Evolutionary conservation across 2,113 vertebrate species (phyloP), one percentile per base, ranked within the genome.

Genomic region (Nothobranchius kuhntae): DNA sequence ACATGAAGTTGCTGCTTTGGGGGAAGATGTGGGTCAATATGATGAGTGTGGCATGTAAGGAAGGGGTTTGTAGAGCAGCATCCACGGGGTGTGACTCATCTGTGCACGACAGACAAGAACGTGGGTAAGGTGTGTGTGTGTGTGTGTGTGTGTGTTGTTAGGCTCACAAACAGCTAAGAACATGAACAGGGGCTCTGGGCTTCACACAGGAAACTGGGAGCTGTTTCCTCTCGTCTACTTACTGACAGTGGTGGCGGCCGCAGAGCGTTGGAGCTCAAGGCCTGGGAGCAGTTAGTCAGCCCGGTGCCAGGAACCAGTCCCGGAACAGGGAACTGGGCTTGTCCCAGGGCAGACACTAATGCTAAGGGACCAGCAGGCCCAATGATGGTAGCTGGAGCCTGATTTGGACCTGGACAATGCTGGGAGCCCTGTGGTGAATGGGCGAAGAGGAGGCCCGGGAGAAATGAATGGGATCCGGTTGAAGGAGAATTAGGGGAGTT

Each of bases 201-300:
- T 86, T 74, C 73, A 76, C 76, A 77, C 78, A 57, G 35, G 52
- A 30, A 61, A 10, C 61, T 30, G 60, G 42, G 67, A 21, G 71
- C n/a, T 65, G 73, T 21, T 55, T 83, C 60, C 65, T 48, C 42
- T 5, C 36, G 15, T 79, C 87, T 96, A 95, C 93, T 96, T 94
- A 95, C 92, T 93, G 91, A 94, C 80, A 94, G 81, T 53, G 91
- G 89, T 81, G 92, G 88, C 9, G 90, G 87, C 90, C 91, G 88
- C 88, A 91, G 86, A 85, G 91, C 88, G 86, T 79, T 90, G 77
- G 88, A 82, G 93, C 91, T 91, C 80, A 91, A 92, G 84, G 92
- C 92, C 84, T 93, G 92, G 82, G 83, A 70, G 90, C 92, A 93
- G 84, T 61, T 93, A 85, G 81, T 85, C 75, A 90, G 84, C 88